phyloP scores from a whole-genome alignment of 2,113 vertebrate species.

The Podarcis cretensis region DNA sequence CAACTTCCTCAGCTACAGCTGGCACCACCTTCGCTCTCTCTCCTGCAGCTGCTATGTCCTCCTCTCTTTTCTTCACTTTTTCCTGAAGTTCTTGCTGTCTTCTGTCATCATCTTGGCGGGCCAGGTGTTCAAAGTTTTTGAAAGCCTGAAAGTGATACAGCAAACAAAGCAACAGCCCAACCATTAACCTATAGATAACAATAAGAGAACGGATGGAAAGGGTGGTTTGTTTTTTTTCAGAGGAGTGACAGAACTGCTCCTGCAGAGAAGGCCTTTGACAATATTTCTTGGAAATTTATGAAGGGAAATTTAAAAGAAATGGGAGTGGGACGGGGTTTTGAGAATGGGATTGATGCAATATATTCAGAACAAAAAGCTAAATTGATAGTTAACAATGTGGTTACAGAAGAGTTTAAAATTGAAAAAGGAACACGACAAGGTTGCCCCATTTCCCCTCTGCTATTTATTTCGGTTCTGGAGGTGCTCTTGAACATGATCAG shows the following conservation, averaged over 20 bases:
- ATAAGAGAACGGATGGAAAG: background rate
- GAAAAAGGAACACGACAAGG: no score
- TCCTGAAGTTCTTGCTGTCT: constrained; percentile 72
- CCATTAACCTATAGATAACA: background rate
- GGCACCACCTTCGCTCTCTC: constrained; percentile 58
- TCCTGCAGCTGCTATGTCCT: constrained; percentile 28
- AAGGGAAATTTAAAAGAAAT: no score
- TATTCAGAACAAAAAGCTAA: no score
- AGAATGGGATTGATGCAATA: no score
- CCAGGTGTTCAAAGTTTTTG: constrained; percentile 81
- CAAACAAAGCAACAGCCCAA: background rate
- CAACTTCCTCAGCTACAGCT: constrained; percentile 75
- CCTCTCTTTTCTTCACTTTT: constrained; percentile 71
- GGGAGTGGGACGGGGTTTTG: no score
- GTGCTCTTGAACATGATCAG: no score
- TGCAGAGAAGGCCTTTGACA: no score
- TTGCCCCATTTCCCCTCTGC: no score
- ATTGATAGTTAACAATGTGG: no score
- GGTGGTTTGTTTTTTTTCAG: background rate
- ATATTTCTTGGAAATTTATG: no score
- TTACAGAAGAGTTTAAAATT: no score
- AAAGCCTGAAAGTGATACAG: constrained; percentile 76
- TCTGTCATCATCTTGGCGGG: constrained; percentile 83
- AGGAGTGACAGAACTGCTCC: background rate
- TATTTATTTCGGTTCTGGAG: no score